These are phyloP conservation scores for Sula dactylatra DNA, from an alignment of 2,113 vertebrate genomes.

Conservation along the genomic window DNA sequence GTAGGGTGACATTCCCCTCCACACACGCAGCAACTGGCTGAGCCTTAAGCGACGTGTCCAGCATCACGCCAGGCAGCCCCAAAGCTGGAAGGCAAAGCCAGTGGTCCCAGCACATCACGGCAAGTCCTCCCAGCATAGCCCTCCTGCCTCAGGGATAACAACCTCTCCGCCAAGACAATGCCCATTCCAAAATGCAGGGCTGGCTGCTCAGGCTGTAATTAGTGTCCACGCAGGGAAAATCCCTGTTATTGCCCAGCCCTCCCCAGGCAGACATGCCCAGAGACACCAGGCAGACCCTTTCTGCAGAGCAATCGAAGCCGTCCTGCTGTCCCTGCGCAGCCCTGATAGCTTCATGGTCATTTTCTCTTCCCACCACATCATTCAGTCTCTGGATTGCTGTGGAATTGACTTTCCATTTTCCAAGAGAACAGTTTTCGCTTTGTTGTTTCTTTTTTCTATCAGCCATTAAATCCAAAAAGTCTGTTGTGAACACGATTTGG, in stretches of 20 bases:
- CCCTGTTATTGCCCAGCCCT: too few relatives aligned
- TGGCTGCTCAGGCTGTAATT: neutral
- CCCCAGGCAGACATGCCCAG: neutral
- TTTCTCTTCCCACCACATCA: neutral
- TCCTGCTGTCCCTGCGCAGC: neutral
- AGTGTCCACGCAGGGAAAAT: neutral
- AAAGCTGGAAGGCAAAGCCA: neutral
- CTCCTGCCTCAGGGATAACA: neutral
- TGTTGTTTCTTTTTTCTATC: neutral
- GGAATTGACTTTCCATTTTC: neutral
- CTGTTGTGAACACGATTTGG: neutral
- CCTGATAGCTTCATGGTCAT: neutral
- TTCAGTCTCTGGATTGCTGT: neutral
- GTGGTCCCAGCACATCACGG: neutral
- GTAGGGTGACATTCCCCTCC: neutral
- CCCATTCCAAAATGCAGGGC: neutral
- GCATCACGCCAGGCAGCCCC: neutral
- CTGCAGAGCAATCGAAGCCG: neutral
- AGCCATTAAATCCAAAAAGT: neutral
- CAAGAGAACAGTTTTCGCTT: neutral
- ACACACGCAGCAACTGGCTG: fast-evolving
- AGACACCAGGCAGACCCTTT: neutral
- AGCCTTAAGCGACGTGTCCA: neutral
- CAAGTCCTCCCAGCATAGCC: neutral
- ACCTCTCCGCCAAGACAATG: fast-evolving